phyloP scores from a whole-genome alignment of 2,797 vertebrate genomes.

The Mareca penelope region DNA sequence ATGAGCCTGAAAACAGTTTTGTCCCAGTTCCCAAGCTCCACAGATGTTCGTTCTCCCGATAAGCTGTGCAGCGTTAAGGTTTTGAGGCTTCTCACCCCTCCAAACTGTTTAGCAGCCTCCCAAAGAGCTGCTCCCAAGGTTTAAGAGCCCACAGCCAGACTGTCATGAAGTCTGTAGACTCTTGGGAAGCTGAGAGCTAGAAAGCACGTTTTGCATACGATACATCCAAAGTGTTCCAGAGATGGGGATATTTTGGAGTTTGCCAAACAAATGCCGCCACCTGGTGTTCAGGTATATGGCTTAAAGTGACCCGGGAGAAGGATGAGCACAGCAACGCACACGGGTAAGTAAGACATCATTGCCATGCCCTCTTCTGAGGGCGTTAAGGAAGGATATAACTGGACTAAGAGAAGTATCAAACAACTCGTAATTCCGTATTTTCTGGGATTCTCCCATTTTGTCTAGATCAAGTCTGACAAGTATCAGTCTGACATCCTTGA shows the following conservation, averaged over 20 bases:
- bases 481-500: neutral
- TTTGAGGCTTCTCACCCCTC: neutral
- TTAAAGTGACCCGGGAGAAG: neutral
- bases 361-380: neutral
- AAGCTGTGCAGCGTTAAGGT: neutral
- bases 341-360: neutral
- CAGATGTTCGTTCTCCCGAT: neutral
- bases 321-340: neutral
- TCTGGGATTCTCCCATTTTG: neutral
- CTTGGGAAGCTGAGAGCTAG: neutral
- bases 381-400: neutral
- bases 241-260: neutral
- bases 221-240: neutral
- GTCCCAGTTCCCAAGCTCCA: neutral
- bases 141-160: neutral
- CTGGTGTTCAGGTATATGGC: slow-evolving; percentile 58
- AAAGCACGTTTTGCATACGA: neutral
- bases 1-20: neutral
- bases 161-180: neutral
- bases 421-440: neutral
- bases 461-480: neutral
- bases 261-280: slow-evolving; percentile 62
- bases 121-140: neutral
- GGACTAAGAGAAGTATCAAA: neutral
- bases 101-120: neutral